Base-by-base conservation (phyloP, 2,888 invertebrate genomes). In the Dasysyrphus tricinctus region DNA sequence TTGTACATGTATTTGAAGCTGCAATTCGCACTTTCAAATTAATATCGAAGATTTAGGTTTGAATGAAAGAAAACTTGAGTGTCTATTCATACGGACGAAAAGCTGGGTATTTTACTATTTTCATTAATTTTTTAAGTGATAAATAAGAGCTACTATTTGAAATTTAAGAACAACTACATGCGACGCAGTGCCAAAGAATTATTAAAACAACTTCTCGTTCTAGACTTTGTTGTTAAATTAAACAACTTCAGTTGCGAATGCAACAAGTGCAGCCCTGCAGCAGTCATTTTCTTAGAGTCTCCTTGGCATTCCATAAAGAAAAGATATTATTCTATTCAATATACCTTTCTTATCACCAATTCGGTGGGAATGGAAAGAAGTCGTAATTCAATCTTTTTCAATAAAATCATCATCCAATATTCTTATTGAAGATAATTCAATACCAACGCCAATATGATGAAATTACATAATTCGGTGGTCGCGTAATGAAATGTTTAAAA, bases 401-500 rank as follows among this genome's bases (percentile, higher is more conserved):
- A 29, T 19, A 34, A 9, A 16, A 11, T 39, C 16, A 11, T 37
- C 19, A 12, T 12, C 14, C 24, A 29, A 54, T n/a, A 19, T 39
- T 3, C 12, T 34, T 34, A 37, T 61, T 61, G 39, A 14, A 61
- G 42, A 72, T 59, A 84, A 57, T 42, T 63, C 24, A 80, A 67
- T 56, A 0, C n/a, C 29, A 24, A 14, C 32, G 37, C 6, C 11
- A 65, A 32, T 6, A 39, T 34, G 19, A 67, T 37, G 19, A 11
- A 61, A 61, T 56, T 47, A 29, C 34, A 57, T 39, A 57, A 61
- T 39, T 39, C 14, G 42, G 61, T 24, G 24, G 65, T 59, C 44
- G 56, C 65, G 75, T 44, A 80, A 72, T 80, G 63, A 70, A 80
- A 75, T 57, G 70, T 37, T 72, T 65, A 70, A 80, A 54, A 76